Percentiles rank a stretch among this genome's conserved stretches.
Conservation (phyloP, 2,888 invertebrate species). For the Drosophila suboccidentalis region DNA sequence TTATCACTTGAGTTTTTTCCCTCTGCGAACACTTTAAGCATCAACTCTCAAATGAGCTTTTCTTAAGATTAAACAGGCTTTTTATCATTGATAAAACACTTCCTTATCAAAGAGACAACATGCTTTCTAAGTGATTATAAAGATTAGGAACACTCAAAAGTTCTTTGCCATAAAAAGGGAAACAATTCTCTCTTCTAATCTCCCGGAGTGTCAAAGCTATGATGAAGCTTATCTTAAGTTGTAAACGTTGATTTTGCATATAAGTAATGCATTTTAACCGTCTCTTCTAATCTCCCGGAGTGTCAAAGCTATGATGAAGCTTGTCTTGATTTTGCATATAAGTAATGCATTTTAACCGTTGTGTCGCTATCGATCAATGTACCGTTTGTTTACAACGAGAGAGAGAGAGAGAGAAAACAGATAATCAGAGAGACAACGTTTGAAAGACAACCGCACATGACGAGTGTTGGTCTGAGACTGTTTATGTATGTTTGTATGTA, state of each 20-base stretch:
- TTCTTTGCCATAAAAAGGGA: background rate
- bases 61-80: slow-evolving; percentile 6
- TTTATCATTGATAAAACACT: slow-evolving; percentile 36
- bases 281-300: slow-evolving; percentile 2
- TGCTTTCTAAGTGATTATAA: slow-evolving; percentile 1
- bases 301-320: background rate
- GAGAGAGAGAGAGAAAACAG: too few relatives aligned
- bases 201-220: background rate
- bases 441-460: too few relatives aligned
- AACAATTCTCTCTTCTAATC: slow-evolving; percentile 3
- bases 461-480: too few relatives aligned
- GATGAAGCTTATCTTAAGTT: background rate
- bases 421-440: too few relatives aligned
- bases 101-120: slow-evolving; percentile 38
- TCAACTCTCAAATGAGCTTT: slow-evolving; percentile 26
- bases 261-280: background rate
- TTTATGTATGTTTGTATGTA: slow-evolving; percentile 3
- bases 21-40: slow-evolving; percentile 7
- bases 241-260: background rate
- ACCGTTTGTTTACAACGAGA: too few relatives aligned
- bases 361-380: too few relatives aligned
- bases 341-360: too few relatives aligned
- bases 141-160: slow-evolving; percentile 11
- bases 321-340: background rate
- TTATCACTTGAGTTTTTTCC: slow-evolving; percentile 7